These are phyloP conservation scores for Ostrea denselamellosa DNA, from an alignment of 1,140 invertebrate species.

Conservation along the genomic window DNA sequence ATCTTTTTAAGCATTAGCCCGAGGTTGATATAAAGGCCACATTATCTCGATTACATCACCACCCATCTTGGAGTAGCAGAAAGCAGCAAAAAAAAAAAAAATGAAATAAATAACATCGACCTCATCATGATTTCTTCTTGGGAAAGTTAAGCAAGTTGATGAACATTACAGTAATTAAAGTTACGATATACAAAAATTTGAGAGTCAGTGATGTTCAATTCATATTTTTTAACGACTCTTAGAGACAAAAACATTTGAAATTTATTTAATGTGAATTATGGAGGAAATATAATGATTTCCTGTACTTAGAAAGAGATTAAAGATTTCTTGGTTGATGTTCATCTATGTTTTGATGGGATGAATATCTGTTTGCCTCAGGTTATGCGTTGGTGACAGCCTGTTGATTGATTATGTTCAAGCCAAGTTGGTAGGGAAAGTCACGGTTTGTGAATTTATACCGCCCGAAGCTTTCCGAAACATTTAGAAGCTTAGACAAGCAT, in stretches of 20 bases:
- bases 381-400: neutral
- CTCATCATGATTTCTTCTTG: too few species aligned
- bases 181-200: neutral
- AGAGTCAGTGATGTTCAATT: neutral
- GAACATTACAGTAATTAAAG: neutral
- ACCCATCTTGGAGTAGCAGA: neutral
- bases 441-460: constrained; percentile 11
- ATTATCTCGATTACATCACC: neutral
- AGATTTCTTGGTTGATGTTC: constrained; percentile 14
- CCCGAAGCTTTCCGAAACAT: constrained; percentile 1
- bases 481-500: constrained; percentile 13
- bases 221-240: neutral
- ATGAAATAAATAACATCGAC: neutral
- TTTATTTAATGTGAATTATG: neutral
- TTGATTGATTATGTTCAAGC: constrained; percentile 27
- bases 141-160: neutral
- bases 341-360: constrained; percentile 20
- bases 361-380: constrained; percentile 1
- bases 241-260: neutral
- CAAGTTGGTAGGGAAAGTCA: neutral
- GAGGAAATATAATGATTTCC: neutral
- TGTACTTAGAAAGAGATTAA: constrained; percentile 1
- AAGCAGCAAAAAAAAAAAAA: neutral
- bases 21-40: neutral
- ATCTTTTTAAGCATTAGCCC: neutral